Percentiles rank a stretch among this genome's conserved stretches.
These are phyloP conservation scores for Epizoanthus ramosus DNA, from an alignment of 92 coral and sea anemone genomes.

Conservation along the genomic window DNA sequence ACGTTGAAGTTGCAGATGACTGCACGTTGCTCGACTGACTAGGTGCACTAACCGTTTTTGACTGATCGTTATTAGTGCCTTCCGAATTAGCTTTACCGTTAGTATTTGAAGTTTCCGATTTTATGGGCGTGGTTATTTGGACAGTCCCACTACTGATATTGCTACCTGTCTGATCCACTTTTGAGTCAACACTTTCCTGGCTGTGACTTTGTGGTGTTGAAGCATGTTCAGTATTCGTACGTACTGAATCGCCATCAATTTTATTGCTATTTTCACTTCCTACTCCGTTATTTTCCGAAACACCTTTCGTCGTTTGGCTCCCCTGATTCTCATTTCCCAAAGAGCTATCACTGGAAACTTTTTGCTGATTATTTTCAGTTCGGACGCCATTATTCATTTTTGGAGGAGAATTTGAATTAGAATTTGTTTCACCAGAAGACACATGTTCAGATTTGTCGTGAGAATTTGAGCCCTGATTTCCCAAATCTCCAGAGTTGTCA, in stretches of 20 bases:
- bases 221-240: slow-evolving; percentile 12
- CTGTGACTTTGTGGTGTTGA: slow-evolving; percentile 3
- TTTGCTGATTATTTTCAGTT: slow-evolving; percentile 14
- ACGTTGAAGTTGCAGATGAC: background rate
- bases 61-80: background rate
- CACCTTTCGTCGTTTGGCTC: background rate
- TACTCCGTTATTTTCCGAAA: background rate
- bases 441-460: slow-evolving; percentile 5
- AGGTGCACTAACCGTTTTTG: background rate
- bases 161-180: slow-evolving; percentile 21
- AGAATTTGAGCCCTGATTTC: slow-evolving; percentile 1
- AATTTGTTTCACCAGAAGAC: slow-evolving; percentile 5
- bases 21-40: background rate
- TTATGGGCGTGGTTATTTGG: slow-evolving; percentile 29
- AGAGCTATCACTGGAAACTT: background rate
- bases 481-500: slow-evolving; percentile 31
- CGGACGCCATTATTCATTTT: background rate
- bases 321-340: slow-evolving; percentile 23
- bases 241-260: background rate
- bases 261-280: background rate
- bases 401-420: slow-evolving; percentile 7
- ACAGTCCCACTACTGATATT: background rate
- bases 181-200: slow-evolving; percentile 38
- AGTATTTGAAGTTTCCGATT: slow-evolving; percentile 5
- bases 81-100: slow-evolving; percentile 20